phyloP scores from a whole-genome alignment of 2,113 vertebrate genomes.

The Peromyscus leucopus region DNA sequence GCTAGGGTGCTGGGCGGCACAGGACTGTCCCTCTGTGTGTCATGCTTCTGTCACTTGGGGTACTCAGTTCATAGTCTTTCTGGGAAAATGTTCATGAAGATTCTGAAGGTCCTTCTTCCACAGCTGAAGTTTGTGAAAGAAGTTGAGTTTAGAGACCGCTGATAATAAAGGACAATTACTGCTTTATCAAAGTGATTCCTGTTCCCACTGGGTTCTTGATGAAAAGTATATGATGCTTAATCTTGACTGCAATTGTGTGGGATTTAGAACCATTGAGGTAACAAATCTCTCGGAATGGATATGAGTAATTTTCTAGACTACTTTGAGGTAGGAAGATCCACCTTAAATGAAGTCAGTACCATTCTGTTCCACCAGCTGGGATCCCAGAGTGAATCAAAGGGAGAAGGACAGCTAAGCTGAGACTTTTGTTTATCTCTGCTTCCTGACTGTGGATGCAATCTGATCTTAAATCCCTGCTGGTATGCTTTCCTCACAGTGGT shows the following conservation, averaged over 20 bases:
- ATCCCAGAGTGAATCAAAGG: neutral
- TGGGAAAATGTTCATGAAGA: neutral
- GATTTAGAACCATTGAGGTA: neutral
- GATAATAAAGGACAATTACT: neutral
- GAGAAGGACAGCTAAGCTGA: neutral
- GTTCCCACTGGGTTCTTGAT: neutral
- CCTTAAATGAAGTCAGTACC: too few species aligned
- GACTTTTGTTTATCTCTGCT: neutral
- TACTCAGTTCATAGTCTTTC: neutral
- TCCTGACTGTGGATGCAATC: neutral
- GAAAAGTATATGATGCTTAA: neutral
- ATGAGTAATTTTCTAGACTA: neutral
- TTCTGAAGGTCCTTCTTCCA: neutral
- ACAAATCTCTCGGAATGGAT: neutral
- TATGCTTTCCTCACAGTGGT: neutral
- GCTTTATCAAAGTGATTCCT: neutral
- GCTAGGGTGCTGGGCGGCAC: neutral
- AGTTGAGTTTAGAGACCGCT: neutral
- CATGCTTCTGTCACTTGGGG: neutral
- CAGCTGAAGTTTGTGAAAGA: neutral
- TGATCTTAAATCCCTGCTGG: neutral
- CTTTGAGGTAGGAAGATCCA: neutral
- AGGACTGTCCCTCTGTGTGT: neutral
- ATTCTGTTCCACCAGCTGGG: too few species aligned
- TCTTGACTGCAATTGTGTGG: neutral